A percentile compares a stretch with the other conserved stretches of the same genome.
These are phyloP conservation scores for Tethya wilhelma DNA, from an alignment of 37 sponge, comb jelly and placozoan genomes.

Conservation along the genomic window DNA sequence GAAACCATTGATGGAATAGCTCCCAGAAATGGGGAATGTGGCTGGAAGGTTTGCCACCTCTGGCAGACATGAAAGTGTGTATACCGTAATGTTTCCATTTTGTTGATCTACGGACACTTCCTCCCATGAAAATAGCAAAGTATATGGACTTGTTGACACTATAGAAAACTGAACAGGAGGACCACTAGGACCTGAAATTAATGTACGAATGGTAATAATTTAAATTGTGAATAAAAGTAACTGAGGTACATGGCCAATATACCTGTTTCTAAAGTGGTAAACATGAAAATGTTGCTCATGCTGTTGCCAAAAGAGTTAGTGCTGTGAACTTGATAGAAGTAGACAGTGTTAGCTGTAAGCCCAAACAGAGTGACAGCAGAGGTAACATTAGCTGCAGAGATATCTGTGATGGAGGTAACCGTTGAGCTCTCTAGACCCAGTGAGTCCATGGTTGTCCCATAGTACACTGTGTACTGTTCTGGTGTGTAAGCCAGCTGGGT, in stretches of 20 bases:
- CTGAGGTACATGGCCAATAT: background rate
- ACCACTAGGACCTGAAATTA: slow-evolving; percentile 24
- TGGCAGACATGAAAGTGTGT: slow-evolving; percentile 20
- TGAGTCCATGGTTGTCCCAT: slow-evolving; percentile 10
- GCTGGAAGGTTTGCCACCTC: background rate
- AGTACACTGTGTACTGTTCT: slow-evolving; percentile 21
- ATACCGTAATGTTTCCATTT: slow-evolving; percentile 21
- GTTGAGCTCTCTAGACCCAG: background rate
- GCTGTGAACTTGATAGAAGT: slow-evolving; percentile 15
- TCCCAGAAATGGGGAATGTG: background rate
- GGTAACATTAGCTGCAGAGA: slow-evolving; percentile 15
- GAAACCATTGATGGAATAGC: slow-evolving; percentile 14
- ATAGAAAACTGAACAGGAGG: slow-evolving; percentile 13
- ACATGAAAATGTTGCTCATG: background rate
- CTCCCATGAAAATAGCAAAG: slow-evolving; percentile 16
- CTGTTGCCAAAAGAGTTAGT: background rate
- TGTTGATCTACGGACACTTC: slow-evolving; percentile 2
- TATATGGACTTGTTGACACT: background rate
- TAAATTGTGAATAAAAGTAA: background rate
- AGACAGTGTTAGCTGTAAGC: slow-evolving; percentile 14
- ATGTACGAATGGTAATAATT: background rate
- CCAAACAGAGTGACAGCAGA: background rate
- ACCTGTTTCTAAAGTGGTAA: slow-evolving; percentile 23
- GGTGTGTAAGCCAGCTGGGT: slow-evolving; percentile 16
- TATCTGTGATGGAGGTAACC: background rate